Percentiles rank a stretch among this genome's conserved stretches.
Evolutionary conservation across 2,888 invertebrate genomes (phyloP).

Genomic region (Lasius platythorax): DNA sequence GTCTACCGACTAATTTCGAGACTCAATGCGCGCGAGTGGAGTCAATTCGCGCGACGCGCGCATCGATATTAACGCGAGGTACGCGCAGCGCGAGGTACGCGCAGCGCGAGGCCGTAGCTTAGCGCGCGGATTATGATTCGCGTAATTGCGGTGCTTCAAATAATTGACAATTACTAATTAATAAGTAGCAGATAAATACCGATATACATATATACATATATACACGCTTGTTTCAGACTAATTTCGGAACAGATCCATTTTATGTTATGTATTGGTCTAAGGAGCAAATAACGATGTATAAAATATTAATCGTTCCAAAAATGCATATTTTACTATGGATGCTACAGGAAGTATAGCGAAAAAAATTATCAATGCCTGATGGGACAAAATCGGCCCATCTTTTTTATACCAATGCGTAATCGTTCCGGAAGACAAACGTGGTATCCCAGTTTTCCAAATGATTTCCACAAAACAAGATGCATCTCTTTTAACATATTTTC

Average conservation of each 20-base stretch:
- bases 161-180: no score
- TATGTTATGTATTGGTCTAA: constrained; percentile 55
- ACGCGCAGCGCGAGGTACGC: no score
- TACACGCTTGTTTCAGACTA: no score
- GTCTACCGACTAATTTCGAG: no score
- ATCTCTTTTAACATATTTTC: not conserved
- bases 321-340: constrained; percentile 45
- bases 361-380: not conserved
- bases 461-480: constrained; percentile 56
- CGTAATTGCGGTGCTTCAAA: no score
- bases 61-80: no score
- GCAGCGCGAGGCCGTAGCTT: no score
- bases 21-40: no score
- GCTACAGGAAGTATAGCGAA: constrained; percentile 45
- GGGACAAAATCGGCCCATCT: constrained; percentile 38
- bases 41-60: no score
- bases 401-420: constrained; percentile 63
- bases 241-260: constrained; percentile 61
- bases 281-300: constrained; percentile 50
- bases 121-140: no score
- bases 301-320: not conserved
- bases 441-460: constrained; percentile 62
- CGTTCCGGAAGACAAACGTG: not conserved
- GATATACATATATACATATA: no score
- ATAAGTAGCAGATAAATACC: no score